Evolutionary conservation across 2,113 vertebrate species (phyloP), one percentile per base, ranked within the genome.

Genomic region (Typhlomys cinereus): DNA sequence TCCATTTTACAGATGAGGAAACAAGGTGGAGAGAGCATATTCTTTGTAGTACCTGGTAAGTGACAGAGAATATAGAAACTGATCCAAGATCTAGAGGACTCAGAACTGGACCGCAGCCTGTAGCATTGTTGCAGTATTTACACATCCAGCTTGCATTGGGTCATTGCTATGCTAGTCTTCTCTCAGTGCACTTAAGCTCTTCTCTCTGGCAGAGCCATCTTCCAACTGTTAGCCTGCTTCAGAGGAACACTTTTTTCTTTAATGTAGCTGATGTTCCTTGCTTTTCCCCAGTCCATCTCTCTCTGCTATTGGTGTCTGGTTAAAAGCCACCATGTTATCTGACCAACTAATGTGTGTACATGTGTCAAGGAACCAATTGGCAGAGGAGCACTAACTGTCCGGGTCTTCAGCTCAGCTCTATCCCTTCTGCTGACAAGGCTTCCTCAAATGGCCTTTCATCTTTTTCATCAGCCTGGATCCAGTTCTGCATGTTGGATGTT

Each of bases 251-350:
- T 93, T 95, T 89, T 85, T 83, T 73, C 50, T 81, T 62, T 83
- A 92, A 86, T 36, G 62, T 74, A 62, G 69, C 73, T 54, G 5
- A 48, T 44, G 81, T 76, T 89, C 50, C 3, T 87, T 82, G 90
- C 81, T 82, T 93, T 90, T 74, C 52, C 71, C 88, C 12, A 2
- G 59, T 36, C 6, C 20, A 17, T 67, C 10, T 67, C 91, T 81
- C 67, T 88, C 94, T 95, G 80, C 89, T 87, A 25, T 39, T 50
- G 21, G 61, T 61, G 2, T 81, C 83, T 91, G 41, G 57, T 64
- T 46, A 92, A 92, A 94, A 91, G 27, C 67, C 73, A 71, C 78
- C 41, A 41, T 81, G 62, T 95, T 91, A n/a, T n/a, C n/a, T n/a
- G n/a, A n/a, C n/a, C n/a, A n/a, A n/a, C n/a, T n/a, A n/a, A n/a